Conservation (phyloP, 2,797 vertebrate species). For the Smutsia gigantea region DNA sequence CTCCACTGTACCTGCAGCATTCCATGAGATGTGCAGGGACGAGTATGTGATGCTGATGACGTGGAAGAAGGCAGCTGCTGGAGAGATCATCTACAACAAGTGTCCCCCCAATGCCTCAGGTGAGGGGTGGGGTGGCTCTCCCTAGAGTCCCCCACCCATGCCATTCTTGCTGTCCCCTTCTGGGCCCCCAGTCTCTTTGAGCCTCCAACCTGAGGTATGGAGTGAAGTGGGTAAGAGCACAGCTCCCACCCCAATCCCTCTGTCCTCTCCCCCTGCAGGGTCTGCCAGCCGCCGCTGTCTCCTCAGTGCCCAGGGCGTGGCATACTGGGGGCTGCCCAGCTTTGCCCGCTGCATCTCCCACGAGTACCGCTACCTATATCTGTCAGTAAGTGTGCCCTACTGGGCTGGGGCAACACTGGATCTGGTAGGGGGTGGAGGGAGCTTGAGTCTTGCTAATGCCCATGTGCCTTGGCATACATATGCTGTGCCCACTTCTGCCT, state of each 20-base stretch:
- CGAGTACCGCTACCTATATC: constrained; percentile 97
- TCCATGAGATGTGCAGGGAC: constrained; percentile 97
- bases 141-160: background rate
- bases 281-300: constrained; percentile 99
- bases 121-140: constrained; percentile 79
- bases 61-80: constrained; percentile 97
- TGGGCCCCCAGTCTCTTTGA: background rate
- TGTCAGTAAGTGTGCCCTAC: constrained; percentile 93
- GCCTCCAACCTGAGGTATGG: background rate
- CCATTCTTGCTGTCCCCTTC: background rate
- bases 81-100: constrained; percentile 98
- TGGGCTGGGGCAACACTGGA: background rate
- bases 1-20: constrained; percentile 84
- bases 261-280: constrained; percentile 84
- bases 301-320: constrained; percentile 97
- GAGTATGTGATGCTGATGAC: constrained; percentile 94
- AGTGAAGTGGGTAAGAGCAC: background rate
- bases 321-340: constrained; percentile 98
- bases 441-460: background rate
- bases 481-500: background rate
- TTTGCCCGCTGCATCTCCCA: constrained; percentile 98
- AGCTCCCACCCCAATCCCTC: background rate
- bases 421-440: constrained; percentile 16
- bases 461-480: background rate
- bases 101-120: constrained; percentile 98